These are phyloP conservation scores for Candidula unifasciata DNA, from an alignment of 2,888 invertebrate genomes.

Conservation along the genomic window DNA sequence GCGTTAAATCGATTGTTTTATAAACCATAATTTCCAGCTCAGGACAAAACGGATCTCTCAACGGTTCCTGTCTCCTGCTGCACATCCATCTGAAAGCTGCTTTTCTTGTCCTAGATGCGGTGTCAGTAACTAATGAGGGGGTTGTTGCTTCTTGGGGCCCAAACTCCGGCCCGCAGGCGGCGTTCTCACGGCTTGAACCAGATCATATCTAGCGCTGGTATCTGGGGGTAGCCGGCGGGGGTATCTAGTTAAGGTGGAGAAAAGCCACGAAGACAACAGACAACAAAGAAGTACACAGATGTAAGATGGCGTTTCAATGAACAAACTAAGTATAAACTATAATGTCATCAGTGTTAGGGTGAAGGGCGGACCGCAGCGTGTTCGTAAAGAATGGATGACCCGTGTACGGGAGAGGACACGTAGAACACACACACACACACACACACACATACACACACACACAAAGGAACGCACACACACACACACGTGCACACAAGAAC, in stretches of 20 bases:
- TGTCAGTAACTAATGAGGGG: conserved; percentile 38
- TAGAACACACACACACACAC: neutral
- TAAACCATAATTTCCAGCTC: conserved; percentile 10
- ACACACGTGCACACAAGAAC: no score
- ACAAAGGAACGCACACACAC: no score
- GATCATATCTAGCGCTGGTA: conserved; percentile 9
- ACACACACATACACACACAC: neutral
- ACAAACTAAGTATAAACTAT: neutral
- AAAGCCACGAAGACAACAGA: neutral
- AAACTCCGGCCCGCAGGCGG: neutral
- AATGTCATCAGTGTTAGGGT: neutral
- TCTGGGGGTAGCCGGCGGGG: neutral
- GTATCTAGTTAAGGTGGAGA: neutral
- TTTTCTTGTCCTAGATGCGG: conserved; percentile 15
- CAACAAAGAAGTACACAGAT: neutral
- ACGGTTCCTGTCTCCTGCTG: neutral
- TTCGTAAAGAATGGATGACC: neutral
- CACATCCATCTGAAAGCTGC: conserved; percentile 1
- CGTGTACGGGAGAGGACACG: neutral
- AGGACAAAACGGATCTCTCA: neutral
- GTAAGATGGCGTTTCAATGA: conserved; percentile 1
- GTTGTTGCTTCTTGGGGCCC: neutral
- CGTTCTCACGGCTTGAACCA: conserved; percentile 27
- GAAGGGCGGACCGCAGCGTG: neutral
- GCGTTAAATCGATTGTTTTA: conserved; percentile 30